These are phyloP conservation scores for Tympanoctomys barrerae DNA, from an alignment of 2,797 vertebrate genomes.

Conservation along the genomic window DNA sequence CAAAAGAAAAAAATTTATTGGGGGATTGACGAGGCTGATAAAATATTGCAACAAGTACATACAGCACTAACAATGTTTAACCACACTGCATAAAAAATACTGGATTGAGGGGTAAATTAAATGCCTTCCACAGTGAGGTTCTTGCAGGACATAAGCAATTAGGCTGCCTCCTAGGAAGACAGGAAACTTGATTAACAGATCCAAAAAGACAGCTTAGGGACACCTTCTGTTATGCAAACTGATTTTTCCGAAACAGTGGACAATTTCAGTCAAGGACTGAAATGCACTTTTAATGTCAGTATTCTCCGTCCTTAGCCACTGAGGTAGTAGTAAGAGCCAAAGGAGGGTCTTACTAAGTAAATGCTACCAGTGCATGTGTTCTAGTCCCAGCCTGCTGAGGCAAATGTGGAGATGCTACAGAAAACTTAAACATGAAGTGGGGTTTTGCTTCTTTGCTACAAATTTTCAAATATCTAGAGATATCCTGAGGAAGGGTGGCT, in stretches of 20 bases:
- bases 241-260: constrained; percentile 56
- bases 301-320: constrained; percentile 32
- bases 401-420: background rate
- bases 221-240: constrained; percentile 73
- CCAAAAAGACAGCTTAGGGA: constrained; percentile 46
- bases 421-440: background rate
- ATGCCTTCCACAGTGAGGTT: constrained; percentile 65
- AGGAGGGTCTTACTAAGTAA: constrained; percentile 44
- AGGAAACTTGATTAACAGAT: constrained; percentile 73
- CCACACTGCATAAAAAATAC: constrained; percentile 65
- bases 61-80: background rate
- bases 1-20: constrained; percentile 50
- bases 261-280: constrained; percentile 71
- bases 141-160: constrained; percentile 75
- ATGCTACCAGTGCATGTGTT: background rate
- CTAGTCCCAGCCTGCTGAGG: background rate
- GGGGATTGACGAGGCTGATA: constrained; percentile 13
- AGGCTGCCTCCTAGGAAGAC: constrained; percentile 66
- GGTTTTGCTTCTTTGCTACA: constrained; percentile 17
- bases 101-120: constrained; percentile 71
- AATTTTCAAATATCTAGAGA: background rate
- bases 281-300: background rate
- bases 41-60: background rate
- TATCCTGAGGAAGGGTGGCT: background rate
- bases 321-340: constrained; percentile 34